Base-by-base conservation (phyloP, 1,140 invertebrate species). In the Cataglyphis hispanica region DNA sequence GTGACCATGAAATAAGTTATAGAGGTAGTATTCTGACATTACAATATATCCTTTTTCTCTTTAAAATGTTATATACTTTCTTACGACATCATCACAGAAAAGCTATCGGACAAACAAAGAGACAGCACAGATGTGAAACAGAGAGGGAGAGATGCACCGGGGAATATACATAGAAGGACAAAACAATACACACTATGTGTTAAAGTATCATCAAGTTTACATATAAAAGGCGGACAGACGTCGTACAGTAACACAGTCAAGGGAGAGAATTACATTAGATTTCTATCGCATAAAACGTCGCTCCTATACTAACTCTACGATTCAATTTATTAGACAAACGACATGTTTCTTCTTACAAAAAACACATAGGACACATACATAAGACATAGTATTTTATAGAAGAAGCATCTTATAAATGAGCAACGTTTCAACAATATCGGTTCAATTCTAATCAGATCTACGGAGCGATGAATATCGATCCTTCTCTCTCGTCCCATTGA, bases 361-460 rank as follows among this genome's bases (percentile, higher is more conserved):
- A 40, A 61, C 50, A 84, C 50, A 84, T 76, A 25, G 43, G 10
- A 37, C 46, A 37, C 46, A 19, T 63, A 27, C 43, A 58, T 58
- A 67, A 40, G 70, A 56, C 37, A 8, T 61, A 37, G n/a, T 16
- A 43, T 81, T 31, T 58, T 19, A 56, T 58, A 37, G 4, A 69
- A 43, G 31, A 58, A 85, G 27, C 34, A 10, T 69, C 22, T 80
- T 37, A 27, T 25, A 27, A 37, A 19, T 19, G 46, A 67, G 7
- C 19, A 69, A 70, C 37, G 10, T 46, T 34, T 63, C 27, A 31
- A 63, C 25, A 61, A 27, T 50, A 61, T 31, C 8, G 25, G 4
- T 2, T 76, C 31, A 76, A 50, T 27, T 16, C 25, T 85, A 77
- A 78, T 85, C 56, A 80, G 40, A 78, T 86, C 76, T 81, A 86